These are phyloP conservation scores for Drosophila cracens DNA, from an alignment of 2,888 invertebrate species.

Conservation along the genomic window DNA sequence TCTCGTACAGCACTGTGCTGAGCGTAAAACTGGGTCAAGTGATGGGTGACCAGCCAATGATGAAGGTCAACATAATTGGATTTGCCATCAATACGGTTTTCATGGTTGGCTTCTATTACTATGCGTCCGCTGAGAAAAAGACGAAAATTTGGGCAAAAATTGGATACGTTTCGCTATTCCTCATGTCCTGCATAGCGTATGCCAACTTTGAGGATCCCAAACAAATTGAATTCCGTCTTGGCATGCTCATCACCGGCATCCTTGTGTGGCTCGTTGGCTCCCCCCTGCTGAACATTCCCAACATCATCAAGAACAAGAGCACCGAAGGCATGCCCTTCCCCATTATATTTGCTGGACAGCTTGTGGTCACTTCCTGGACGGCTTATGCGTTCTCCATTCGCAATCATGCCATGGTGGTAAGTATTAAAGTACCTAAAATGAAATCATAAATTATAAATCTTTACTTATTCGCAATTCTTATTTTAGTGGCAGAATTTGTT, in stretches of 20 bases:
- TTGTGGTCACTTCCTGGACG: conserved; percentile 87
- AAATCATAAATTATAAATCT: background rate
- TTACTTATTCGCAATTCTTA: conserved; percentile 64
- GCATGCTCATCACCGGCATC: conserved; percentile 88
- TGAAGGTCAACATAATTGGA: conserved; percentile 91
- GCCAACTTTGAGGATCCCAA: conserved; percentile 88
- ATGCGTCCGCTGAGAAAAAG: conserved; percentile 86
- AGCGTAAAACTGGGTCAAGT: conserved; percentile 92
- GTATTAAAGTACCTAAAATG: conserved; percentile 19
- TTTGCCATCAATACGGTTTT: conserved; percentile 89
- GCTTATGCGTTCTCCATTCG: conserved; percentile 83
- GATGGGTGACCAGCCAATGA: conserved; percentile 90
- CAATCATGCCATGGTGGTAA: conserved; percentile 81
- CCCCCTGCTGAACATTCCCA: conserved; percentile 89
- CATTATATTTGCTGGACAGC: conserved; percentile 92
- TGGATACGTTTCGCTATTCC: conserved; percentile 86
- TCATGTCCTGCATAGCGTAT: conserved; percentile 88
- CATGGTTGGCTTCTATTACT: conserved; percentile 88
- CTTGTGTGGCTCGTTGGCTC: conserved; percentile 88
- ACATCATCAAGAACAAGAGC: conserved; percentile 92
- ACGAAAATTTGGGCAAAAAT: conserved; percentile 86
- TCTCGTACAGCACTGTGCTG: conserved; percentile 87
- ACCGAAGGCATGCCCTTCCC: conserved; percentile 95
- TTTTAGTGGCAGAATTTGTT: conserved; percentile 90
- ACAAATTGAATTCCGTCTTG: conserved; percentile 89